Base-by-base conservation (phyloP, 2,888 invertebrate genomes). In the Polymixis lichenea region DNA sequence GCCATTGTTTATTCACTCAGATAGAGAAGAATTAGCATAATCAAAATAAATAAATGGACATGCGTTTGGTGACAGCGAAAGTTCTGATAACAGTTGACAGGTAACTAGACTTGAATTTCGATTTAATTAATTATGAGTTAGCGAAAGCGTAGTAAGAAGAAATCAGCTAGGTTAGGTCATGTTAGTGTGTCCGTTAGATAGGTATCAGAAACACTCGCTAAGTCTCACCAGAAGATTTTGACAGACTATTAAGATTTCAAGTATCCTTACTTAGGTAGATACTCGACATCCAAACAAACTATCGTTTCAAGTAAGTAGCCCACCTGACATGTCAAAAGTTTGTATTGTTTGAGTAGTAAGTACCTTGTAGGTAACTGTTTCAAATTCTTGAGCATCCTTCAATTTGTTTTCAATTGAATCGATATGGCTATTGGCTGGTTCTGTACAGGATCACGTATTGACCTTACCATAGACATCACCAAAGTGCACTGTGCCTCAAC, bases 11-110 rank as follows among this genome's bases (percentile, higher is more conserved):
- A 75, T 75, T 69, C 71, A 74, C 58, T 60, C 78, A 49, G 38
- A 19, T 17, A 25, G 22, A 22, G 22, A 49, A 74, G 17, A 75
- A 67, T 80, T 78, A 62, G 56, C 73, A 78, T 78, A 74, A 67
- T 62, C 51, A 80, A 76, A 78, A 85, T 80, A 77, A 83, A 78
- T 77, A 75, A 70, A 73, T 9, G 32, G 13, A 32, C 55, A 66
- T 51, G 28, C 58, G 53, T 53, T 77, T 77, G 83, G 80, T 77
- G 87, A 87, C 87, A 87, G 87, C 38, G 87, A 87, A 87, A 86
- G 87, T 87, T 58, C 0, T 72, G 73, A 78, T 75, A 66, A 72
- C 61, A 68, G 8, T 13, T 62, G 78, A 78, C 70, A 84, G 22
- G 17, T 19, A 38, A 72, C 62, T 70, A 70, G 72, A 65, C 53